Evolutionary conservation across 2,797 vertebrate species (phyloP).

Genomic region (Phrynocephalus vlangalii): DNA sequence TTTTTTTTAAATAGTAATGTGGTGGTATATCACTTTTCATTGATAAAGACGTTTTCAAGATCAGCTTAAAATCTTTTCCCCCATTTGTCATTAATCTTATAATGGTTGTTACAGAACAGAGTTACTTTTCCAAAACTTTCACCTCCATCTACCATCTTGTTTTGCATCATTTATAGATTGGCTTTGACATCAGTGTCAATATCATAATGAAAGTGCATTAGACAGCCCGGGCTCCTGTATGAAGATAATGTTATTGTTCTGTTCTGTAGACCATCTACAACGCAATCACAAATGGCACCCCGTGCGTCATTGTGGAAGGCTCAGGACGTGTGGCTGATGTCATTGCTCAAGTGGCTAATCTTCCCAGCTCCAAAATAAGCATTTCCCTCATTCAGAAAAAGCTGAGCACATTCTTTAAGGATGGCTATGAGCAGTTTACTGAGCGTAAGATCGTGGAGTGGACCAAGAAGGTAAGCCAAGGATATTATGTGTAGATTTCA

Average conservation of each 20-base stretch:
- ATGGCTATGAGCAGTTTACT: slow-evolving; percentile 83
- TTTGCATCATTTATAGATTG: not conserved
- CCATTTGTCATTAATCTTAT: no score
- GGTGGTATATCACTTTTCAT: no score
- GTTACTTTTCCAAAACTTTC: no score
- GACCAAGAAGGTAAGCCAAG: slow-evolving; percentile 90
- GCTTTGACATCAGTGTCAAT: not conserved
- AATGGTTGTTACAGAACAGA: no score
- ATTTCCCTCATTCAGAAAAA: slow-evolving; percentile 82
- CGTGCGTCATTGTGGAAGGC: slow-evolving; percentile 93
- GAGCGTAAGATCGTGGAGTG: slow-evolving; percentile 84
- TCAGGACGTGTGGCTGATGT: slow-evolving; percentile 94
- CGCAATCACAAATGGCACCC: slow-evolving; percentile 87
- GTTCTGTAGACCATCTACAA: slow-evolving; percentile 89
- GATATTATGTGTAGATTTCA: rapidly evolving
- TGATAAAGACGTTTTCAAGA: no score
- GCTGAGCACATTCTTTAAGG: slow-evolving; percentile 83
- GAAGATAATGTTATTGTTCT: rapidly evolving
- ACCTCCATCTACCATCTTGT: not conserved
- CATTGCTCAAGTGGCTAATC: slow-evolving; percentile 85
- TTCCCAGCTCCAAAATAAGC: slow-evolving; percentile 82
- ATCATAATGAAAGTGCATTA: not conserved
- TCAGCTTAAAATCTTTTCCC: no score
- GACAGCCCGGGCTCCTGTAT: not conserved
- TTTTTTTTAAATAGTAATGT: no score